Conservation (phyloP, 2,797 vertebrate species). For the Novumbra hubbsi region DNA sequence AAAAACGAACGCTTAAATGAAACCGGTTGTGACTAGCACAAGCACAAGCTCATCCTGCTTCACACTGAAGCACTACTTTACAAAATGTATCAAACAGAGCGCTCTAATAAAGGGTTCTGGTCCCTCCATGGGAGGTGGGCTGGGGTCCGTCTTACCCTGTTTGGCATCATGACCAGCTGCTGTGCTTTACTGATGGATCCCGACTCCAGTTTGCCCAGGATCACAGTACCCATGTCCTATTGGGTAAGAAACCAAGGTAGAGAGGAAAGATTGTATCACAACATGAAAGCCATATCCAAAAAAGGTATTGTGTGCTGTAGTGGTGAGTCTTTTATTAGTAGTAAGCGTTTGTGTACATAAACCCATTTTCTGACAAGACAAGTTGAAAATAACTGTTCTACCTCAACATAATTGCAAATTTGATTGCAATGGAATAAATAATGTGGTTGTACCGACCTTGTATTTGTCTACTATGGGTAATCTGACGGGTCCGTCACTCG, state of each 20-base stretch:
- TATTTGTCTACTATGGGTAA: conserved; percentile 99
- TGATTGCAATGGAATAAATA: not conserved
- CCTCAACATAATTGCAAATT: not conserved
- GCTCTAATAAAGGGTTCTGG: not conserved
- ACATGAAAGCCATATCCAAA: not conserved
- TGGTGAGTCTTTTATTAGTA: not conserved
- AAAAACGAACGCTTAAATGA: too few species aligned
- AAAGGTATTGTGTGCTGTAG: not conserved
- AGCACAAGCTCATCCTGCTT: too few species aligned
- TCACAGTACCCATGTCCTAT: conserved; percentile 97
- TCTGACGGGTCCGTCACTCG: conserved; percentile 91
- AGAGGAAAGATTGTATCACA: not conserved
- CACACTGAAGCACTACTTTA: too few species aligned
- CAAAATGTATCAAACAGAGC: not conserved
- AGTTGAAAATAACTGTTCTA: too few species aligned
- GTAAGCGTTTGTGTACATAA: too few species aligned
- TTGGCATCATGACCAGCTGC: conserved; percentile 98
- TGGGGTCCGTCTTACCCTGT: conserved; percentile 79
- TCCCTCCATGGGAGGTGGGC: not conserved
- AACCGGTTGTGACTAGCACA: too few species aligned
- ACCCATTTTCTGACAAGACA: not conserved
- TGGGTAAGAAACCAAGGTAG: conserved; percentile 13
- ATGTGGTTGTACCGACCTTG: conserved; percentile 76
- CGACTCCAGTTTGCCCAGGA: conserved; percentile 95
- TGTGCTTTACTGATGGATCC: conserved; percentile 95